A percentile compares a stretch with the other conserved stretches of the same genome.
Evolutionary conservation across 2,113 vertebrate genomes (phyloP).

Genomic region (Myanophis thanlyinensis): DNA sequence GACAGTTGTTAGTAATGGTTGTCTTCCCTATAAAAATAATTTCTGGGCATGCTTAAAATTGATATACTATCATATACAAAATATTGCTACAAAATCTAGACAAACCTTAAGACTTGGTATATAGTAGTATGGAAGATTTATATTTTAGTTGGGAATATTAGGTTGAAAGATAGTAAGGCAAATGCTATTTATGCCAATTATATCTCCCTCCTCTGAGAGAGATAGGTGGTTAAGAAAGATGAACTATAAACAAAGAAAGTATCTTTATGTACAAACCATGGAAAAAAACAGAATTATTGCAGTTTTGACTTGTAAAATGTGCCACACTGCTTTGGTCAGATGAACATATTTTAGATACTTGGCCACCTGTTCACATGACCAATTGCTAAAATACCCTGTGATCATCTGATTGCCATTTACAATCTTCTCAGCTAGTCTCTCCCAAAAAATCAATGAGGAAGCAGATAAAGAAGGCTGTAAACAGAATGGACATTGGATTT

Average conservation of each 20-base stretch:
- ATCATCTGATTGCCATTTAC: neutral
- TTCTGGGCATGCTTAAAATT: neutral
- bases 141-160: neutral
- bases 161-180: neutral
- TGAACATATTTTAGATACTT: neutral
- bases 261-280: neutral
- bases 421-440: neutral
- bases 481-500: neutral
- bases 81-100: constrained; percentile 32
- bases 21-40: neutral
- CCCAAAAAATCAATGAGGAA: neutral
- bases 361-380: neutral
- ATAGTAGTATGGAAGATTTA: neutral
- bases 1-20: neutral
- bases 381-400: neutral
- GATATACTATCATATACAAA: neutral
- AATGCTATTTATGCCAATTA: neutral
- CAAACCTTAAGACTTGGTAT: neutral
- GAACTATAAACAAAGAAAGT: neutral
- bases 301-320: neutral
- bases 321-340: neutral
- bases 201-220: neutral
- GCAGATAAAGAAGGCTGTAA: neutral
- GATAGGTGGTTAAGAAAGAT: neutral
- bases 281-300: neutral